Conservation (phyloP, 2,113 vertebrate genomes). For the Oryzias celebensis region DNA sequence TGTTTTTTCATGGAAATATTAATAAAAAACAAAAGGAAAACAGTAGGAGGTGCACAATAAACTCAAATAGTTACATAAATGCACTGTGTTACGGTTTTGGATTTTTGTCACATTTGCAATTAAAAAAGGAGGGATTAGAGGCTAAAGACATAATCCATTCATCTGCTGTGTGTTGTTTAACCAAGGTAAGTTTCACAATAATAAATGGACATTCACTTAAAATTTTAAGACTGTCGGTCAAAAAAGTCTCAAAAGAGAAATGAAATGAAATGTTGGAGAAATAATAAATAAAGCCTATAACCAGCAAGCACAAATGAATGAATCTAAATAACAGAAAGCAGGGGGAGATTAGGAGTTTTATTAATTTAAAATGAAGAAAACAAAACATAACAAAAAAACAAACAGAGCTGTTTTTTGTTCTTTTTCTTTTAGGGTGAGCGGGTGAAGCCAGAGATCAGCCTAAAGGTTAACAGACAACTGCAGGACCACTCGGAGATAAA, state of each 20-base stretch:
- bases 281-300: too few species aligned
- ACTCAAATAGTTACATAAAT: too few species aligned
- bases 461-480: too few species aligned
- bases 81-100: neutral
- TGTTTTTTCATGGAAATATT: too few species aligned
- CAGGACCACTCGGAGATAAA: too few species aligned
- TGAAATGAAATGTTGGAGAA: too few species aligned
- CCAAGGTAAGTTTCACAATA: neutral
- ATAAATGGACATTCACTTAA: neutral
- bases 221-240: too few species aligned
- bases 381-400: neutral
- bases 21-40: too few species aligned
- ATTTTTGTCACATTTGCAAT: conserved; percentile 36
- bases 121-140: conserved; percentile 27
- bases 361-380: neutral
- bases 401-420: neutral
- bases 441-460: too few species aligned
- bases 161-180: neutral
- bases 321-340: conserved; percentile 4
- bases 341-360: neutral
- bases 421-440: neutral
- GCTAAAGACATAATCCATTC: conserved; percentile 24
- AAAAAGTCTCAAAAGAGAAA: too few species aligned
- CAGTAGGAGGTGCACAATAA: too few species aligned
- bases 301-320: conserved; percentile 1